Evolutionary conservation across 2,888 invertebrate species (phyloP).

Genomic region (Zhuqinia jingwanae): DNA sequence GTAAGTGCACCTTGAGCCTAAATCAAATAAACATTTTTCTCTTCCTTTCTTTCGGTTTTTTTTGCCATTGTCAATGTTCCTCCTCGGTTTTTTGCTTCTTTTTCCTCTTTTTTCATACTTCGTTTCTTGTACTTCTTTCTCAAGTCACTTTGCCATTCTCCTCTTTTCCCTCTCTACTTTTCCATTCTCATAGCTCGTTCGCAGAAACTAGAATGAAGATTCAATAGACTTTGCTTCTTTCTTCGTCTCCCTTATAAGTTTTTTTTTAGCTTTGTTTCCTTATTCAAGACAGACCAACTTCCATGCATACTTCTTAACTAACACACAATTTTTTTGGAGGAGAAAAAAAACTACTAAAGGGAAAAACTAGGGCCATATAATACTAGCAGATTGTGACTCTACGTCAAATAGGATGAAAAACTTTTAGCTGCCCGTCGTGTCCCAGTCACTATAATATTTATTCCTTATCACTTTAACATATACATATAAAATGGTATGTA

Average conservation of each 20-base stretch:
- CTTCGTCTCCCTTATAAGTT: too few species aligned
- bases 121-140: conserved; percentile 26
- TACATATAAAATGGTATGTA: too few species aligned
- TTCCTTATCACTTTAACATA: neutral
- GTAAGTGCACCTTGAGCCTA: conserved; percentile 66
- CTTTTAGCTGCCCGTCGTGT: conserved; percentile 4
- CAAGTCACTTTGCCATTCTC: conserved; percentile 10
- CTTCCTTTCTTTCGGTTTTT: conserved; percentile 50
- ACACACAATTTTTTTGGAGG: conserved; percentile 11
- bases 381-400: neutral
- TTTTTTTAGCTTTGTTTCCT: conserved; percentile 56
- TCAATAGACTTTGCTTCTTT: conserved; percentile 65
- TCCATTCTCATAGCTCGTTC: conserved; percentile 73
- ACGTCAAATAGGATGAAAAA: conserved; percentile 13
- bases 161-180: conserved; percentile 42
- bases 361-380: neutral
- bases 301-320: conserved; percentile 24
- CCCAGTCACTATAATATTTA: neutral
- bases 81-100: conserved; percentile 38
- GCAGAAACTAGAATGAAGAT: conserved; percentile 71
- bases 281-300: conserved; percentile 8
- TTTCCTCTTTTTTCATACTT: conserved; percentile 8
- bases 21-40: conserved; percentile 71
- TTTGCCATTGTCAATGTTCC: conserved; percentile 40
- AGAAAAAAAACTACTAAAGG: neutral